Base-by-base conservation (phyloP, 2,888 invertebrate genomes). In the Chesias legatella region DNA sequence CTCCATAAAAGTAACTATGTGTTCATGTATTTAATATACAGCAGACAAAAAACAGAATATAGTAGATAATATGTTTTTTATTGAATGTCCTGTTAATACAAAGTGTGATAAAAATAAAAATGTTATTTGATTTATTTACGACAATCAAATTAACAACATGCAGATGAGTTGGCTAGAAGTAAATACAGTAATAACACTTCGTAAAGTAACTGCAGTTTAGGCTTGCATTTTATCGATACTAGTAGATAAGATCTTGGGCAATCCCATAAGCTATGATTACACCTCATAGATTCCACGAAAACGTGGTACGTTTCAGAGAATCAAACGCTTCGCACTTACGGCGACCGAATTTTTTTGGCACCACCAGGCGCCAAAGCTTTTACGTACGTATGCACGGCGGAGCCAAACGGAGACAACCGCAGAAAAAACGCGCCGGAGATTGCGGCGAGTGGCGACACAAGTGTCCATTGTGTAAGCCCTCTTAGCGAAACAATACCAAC, bases 281-380 rank as follows among this genome's bases (percentile, higher is more conserved):
- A 61, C 44, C 48, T 60, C 49, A 39, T 23, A 37, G 43, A 29
- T 82, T 83, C 84, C 41, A 13, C 53, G 83, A 85, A 85, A 71
- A 52, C 58, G 49, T 59, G 60, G 54, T 60, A 56, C 45, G 52
- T 57, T 88, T 85, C 83, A 50, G 7, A 52, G 85, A 85, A 82
- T 61, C 43, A 53, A 48, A 42, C 67, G 67, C 77, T 79, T 84
- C 75, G 82, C 84, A 79, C 80, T 79, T 74, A 69, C 68, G 66
- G 55, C 60, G 61, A 61, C 54, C 57, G 43, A 40, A 55, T 70
- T 79, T 85, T 86, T 83, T 80, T 73, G 56, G 37, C 48, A 33
- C 24, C 30, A 43, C 26, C 38, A 79, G 88, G 88, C 86, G 88
- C 88, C 88, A 79, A 68, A 63, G 80, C 84, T 86, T 82, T 86